Evolutionary conservation across 2,797 vertebrate genomes (phyloP), one percentile per base, ranked within the genome.

Genomic region (Coregonus sp.): DNA sequence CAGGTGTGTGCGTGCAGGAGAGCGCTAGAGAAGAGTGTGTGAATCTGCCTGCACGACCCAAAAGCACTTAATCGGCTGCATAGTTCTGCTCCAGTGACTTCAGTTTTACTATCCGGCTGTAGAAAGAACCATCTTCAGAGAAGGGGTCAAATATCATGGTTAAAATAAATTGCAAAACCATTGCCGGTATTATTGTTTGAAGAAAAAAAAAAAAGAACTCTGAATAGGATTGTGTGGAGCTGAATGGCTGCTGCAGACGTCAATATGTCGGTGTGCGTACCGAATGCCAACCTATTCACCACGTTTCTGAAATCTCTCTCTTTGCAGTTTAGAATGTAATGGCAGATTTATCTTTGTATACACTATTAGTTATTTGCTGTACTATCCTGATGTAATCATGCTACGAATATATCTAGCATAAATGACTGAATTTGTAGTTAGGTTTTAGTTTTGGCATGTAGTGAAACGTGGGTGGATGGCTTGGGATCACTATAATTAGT

Each of bases 71-170:
- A 52, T 77, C 79, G 76, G 75, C 83, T 78, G 83, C 78, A 14
- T 71, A 1, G 73, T 86, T 91, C 88, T 82, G 83, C 89, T 89
- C 81, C 88, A 89, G 76, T 89, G 83, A 87, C 69, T 88, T 83
- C 5, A 4, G 35, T 70, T 61, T 82, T 81, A 84, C 75, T 61
- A 74, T 84, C 47, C n/a, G 74, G 78, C 76, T 80, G 70, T 77
- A 72, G 83, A 84, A 75, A 18, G 59, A 63, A 29, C 40, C 54
- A 54, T 70, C 66, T 78, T 80, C 31, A 72, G 70, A 65, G 73
- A 61, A 59, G 15, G 15, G 56, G 73, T 66, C 83, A 80, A 68
- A 76, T 86, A 87, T 89, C 83, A 85, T 18, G 9, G 79, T 78
- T 84, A 80, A 83, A 86, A 85, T 86, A 78, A 84, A 90, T 82